Evolutionary conservation across 2,888 invertebrate genomes (phyloP), one percentile per base, ranked within the genome.

Genomic region (Trissolcus brochymenae): DNA sequence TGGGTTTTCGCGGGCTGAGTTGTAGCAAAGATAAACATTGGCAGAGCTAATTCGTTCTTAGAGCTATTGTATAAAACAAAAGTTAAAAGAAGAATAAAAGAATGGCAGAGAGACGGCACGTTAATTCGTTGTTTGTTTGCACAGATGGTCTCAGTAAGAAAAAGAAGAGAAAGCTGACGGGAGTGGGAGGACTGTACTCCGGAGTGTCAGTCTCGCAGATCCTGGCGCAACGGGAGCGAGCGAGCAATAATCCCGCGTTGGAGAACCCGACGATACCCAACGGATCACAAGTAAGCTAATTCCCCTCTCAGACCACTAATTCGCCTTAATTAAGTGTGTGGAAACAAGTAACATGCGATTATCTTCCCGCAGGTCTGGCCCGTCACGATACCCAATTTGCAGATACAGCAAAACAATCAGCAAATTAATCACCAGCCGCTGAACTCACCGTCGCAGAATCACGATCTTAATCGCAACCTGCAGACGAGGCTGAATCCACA

Each of bases 131-230:
- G 35, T 35, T 35, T 35, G 35, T 35, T 49, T 66, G 16, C 25
- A 21, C 90, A 89, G 91, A 91, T 87, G 90, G 90, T 82, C 91
- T 91, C 82, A 89, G 89, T 79, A 88, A 90, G 68, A 89, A 90
- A 76, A 92, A 92, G 86, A 94, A 93, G 89, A 88, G 90, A 80
- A 94, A 93, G 90, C 91, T 92, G 87, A 91, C 92, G 89, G 92
- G 92, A 88, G 90, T 92, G 80, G 90, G 91, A 54, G 90, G 92
- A 74, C 91, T 92, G 80, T 91, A 91, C 86, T 90, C 91, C 71
- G 93, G 92, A 79, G 91, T 92, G 84, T 92, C 92, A 81, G 92
- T 93, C 68, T 92, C 93, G 65, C 93, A 93, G 88, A 89, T 94
- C 82, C 90, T 93, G 90, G 92, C 92, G 78, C 93, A 93, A 84